A percentile compares a stretch with the other conserved stretches of the same genome.
Evolutionary conservation across 2,888 invertebrate genomes (phyloP).

Genomic region (Uloborus plumipes): DNA sequence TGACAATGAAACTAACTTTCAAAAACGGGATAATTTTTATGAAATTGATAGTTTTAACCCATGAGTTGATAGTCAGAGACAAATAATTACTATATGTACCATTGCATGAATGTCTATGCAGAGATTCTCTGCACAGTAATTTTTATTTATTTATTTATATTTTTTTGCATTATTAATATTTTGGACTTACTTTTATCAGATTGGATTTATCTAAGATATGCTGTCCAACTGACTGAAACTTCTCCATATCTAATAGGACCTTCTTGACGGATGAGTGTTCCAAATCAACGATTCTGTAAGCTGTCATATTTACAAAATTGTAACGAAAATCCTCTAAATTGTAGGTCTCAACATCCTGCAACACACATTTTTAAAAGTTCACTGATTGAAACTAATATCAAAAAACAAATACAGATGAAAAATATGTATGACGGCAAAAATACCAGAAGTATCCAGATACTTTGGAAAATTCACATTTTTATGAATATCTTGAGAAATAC

Average conservation of each 20-base stretch:
- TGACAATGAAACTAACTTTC: too few species aligned
- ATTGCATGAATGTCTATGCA: neutral
- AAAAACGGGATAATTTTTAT: too few species aligned
- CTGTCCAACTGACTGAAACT: constrained; percentile 79
- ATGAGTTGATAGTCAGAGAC: too few species aligned
- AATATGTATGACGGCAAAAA: too few species aligned
- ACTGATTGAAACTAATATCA: too few species aligned
- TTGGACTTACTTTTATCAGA: constrained; percentile 66
- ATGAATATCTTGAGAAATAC: too few species aligned
- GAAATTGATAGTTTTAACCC: too few species aligned
- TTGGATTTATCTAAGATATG: constrained; percentile 66
- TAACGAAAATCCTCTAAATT: constrained; percentile 81
- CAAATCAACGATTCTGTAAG: constrained; percentile 88
- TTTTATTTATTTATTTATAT: neutral
- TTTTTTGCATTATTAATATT: neutral
- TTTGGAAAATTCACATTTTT: too few species aligned
- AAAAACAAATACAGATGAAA: too few species aligned
- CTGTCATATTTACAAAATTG: constrained; percentile 95
- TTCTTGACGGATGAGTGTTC: constrained; percentile 82
- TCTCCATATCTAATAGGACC: constrained; percentile 86
- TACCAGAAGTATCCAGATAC: too few species aligned
- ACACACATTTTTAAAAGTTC: neutral
- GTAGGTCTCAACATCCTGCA: constrained; percentile 72
- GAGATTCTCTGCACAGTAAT: neutral
- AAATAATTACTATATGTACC: too few species aligned